These are phyloP conservation scores for Aphelenchoides fujianensis DNA, from an alignment of 1,140 invertebrate species.

Conservation along the genomic window DNA sequence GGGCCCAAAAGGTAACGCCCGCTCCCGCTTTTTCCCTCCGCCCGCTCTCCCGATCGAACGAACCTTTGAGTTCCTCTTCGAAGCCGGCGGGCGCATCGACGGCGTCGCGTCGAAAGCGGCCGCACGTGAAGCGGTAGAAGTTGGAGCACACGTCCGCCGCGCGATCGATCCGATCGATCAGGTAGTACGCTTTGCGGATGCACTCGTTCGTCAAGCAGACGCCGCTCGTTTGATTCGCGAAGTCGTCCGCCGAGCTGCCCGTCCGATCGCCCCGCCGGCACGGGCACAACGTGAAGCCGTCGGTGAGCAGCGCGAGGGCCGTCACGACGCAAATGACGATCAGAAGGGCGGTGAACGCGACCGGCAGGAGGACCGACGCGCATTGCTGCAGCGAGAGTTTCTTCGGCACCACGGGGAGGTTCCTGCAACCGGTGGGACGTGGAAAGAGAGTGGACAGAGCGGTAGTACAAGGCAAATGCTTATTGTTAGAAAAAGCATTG, in stretches of 20 bases:
- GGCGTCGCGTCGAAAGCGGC: neutral
- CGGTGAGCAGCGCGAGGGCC: conserved; percentile 4
- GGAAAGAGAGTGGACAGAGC: no score
- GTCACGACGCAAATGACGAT: conserved; percentile 9
- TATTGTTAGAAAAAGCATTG: no score
- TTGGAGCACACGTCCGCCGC: neutral
- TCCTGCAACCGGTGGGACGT: neutral
- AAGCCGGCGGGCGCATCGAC: neutral
- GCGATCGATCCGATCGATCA: neutral
- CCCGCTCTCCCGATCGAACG: neutral
- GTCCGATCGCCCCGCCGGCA: neutral
- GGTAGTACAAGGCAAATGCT: no score
- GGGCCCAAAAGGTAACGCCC: no score
- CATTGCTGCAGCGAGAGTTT: neutral
- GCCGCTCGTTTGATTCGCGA: no score
- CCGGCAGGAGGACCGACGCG: conserved; percentile 14
- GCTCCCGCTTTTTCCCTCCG: no score
- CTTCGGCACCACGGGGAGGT: neutral
- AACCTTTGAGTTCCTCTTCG: conserved; percentile 14
- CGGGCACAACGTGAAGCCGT: neutral
- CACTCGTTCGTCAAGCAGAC: conserved; percentile 11
- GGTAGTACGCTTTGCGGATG: conserved; percentile 8
- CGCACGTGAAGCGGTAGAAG: conserved; percentile 11
- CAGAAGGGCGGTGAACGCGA: conserved; percentile 1
- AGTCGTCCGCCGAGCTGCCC: no score